These are phyloP conservation scores for Paralvinella palmiformis DNA, from an alignment of 1,140 invertebrate genomes.

Conservation along the genomic window DNA sequence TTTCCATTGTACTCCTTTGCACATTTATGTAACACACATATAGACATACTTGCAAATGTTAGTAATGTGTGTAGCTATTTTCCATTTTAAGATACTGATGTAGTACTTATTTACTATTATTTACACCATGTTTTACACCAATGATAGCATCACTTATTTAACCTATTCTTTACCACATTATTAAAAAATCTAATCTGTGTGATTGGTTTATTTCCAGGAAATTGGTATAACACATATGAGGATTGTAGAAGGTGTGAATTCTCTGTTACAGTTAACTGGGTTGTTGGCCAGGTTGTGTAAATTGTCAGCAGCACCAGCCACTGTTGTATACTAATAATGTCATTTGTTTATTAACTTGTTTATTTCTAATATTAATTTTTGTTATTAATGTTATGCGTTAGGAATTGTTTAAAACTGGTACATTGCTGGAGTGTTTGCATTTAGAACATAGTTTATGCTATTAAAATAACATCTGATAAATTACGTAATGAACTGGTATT, in stretches of 20 bases:
- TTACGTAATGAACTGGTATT: too few species aligned
- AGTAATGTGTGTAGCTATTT: neutral
- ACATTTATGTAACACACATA: neutral
- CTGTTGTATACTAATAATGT: too few species aligned
- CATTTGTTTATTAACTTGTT: too few species aligned
- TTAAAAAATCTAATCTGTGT: neutral
- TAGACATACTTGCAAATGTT: neutral
- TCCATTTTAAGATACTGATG: neutral
- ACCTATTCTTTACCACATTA: neutral
- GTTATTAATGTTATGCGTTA: too few species aligned
- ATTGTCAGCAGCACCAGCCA: constrained; percentile 25
- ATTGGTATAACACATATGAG: constrained; percentile 87
- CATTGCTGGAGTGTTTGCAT: too few species aligned
- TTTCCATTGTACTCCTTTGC: neutral
- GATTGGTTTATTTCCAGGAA: constrained; percentile 62
- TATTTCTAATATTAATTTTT: too few species aligned
- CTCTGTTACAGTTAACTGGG: constrained; percentile 83
- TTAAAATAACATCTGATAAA: too few species aligned
- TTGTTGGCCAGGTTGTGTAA: constrained; percentile 76
- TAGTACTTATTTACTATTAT: neutral
- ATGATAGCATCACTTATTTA: neutral
- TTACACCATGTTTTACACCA: neutral
- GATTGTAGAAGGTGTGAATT: constrained; percentile 80
- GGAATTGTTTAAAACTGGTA: too few species aligned
- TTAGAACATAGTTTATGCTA: too few species aligned